Evolutionary conservation across 2,797 vertebrate species (phyloP), one percentile per base, ranked within the genome.

Genomic region (Geotrypetes seraphini): DNA sequence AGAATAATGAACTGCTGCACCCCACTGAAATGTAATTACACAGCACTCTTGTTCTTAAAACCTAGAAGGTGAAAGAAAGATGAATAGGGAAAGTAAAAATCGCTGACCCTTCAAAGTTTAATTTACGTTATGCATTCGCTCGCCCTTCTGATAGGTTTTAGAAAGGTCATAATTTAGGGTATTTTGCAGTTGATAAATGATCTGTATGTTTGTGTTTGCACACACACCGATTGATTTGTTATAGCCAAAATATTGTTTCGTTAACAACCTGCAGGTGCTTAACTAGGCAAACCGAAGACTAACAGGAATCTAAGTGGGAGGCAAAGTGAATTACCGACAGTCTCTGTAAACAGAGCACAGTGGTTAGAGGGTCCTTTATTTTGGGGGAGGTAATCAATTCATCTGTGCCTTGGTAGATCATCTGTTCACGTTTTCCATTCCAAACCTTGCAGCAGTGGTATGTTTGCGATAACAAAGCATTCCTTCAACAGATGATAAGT

Each of bases 1-100:
- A 85, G 87, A 83, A 92, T 92, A 92, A 96, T 90, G 90, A 90
- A 89, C 87, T 83, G 80, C 82, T 83, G 86, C 81, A 75, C 84
- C 87, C 83, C 85, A 86, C 70, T 86, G 89, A 91, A 90, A 92
- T 88, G 89, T 92, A 92, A 94, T 96, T 92, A 96, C 90, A 90
- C 83, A 88, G 86, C 83, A 85, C 84, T 89, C 83, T 86, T 86
- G 80, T 73, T 85, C 85, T 72, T 81, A 89, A 85, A n/a, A 84
- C 85, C 82, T 79, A 79, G 75, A 85, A 87, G 86, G 83, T 84
- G 74, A 86, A 81, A 76, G 88, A 86, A 90, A 92, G 89, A 94
- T 90, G 88, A 91, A 92, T 87, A 87, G 84, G 83, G 80, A 86
- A 90, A 90, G 89, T 85, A 88, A 89, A 89, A 89, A 88, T 74